Evolutionary conservation across 2,113 vertebrate genomes (phyloP), one percentile per base, ranked within the genome.

Genomic region (Lota lota): DNA sequence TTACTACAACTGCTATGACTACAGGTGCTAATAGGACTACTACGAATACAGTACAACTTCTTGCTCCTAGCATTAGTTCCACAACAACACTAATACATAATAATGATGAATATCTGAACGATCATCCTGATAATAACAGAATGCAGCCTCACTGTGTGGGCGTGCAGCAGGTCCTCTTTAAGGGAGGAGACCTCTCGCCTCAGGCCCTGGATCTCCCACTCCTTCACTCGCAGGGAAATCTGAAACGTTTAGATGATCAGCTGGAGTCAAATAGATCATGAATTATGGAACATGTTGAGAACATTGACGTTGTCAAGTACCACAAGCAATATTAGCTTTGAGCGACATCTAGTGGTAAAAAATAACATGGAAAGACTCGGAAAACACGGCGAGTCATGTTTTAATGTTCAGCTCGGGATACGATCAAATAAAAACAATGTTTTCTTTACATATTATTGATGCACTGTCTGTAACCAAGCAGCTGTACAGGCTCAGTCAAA

Each of bases 221-320:
- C 87, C 73, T 91, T 91, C 63, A 93, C 87, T 54, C 86, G 79
- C 81, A 93, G 63, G 1, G 83, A 84, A 4, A 92, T 88, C 91
- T 92, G 84, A 74, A 68, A 68, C 1, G 11, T 14, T 47, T 33
- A 33, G 28, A 36, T 5, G 14, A 17, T 20, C 16, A 68, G 7
- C 59, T 57, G n/a, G 8, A 57, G n/a, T n/a, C 11, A 2, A 47
- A 58, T 10, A 58, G 18, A 58, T 20, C 58, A 60, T 56, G 53
- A 56, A 56, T 56, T 18, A 56, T 18, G n/a, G 53, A 56, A 12
- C 40, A 47, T 47, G 8, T 47, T 10, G 2, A 11, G 40, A 47
- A 33, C 7, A 33, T 33, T 47, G 40, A 47, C 40, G 8, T 47
- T 12, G 40, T 33, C 28, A 56, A 56, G 14, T 18, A 56, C 53